These are phyloP conservation scores for Cervus canadensis DNA, from an alignment of 2,113 vertebrate genomes.

Conservation along the genomic window DNA sequence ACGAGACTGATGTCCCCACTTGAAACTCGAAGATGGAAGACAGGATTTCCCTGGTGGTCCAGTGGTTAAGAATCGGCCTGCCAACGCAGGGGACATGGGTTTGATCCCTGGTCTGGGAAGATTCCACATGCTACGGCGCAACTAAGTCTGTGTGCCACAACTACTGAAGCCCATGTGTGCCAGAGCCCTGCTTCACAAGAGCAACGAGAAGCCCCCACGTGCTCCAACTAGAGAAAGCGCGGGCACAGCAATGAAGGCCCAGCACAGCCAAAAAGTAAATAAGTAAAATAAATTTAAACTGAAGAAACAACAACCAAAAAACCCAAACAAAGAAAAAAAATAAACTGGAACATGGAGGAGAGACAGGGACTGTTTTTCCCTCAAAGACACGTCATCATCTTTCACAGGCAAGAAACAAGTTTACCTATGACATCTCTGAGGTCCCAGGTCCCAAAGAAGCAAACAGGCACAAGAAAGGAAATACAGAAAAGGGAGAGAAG, in stretches of 20 bases:
- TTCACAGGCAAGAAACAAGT: background rate
- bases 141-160: background rate
- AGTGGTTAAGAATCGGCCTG: background rate
- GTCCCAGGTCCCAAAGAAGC: background rate
- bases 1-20: background rate
- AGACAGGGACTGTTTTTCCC: background rate
- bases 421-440: background rate
- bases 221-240: accelerated
- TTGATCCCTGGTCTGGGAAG: background rate
- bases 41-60: background rate
- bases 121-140: background rate
- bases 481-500: background rate
- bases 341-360: background rate
- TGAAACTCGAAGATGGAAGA: background rate
- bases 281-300: background rate
- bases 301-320: background rate
- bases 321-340: background rate
- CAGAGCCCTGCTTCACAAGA: background rate
- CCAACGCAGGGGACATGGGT: background rate
- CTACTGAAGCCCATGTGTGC: background rate
- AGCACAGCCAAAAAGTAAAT: background rate
- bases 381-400: background rate
- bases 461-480: background rate
- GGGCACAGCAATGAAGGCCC: background rate
- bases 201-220: background rate